These are phyloP conservation scores for Octonoba sinensis DNA, from an alignment of 2,888 invertebrate species.

Conservation along the genomic window DNA sequence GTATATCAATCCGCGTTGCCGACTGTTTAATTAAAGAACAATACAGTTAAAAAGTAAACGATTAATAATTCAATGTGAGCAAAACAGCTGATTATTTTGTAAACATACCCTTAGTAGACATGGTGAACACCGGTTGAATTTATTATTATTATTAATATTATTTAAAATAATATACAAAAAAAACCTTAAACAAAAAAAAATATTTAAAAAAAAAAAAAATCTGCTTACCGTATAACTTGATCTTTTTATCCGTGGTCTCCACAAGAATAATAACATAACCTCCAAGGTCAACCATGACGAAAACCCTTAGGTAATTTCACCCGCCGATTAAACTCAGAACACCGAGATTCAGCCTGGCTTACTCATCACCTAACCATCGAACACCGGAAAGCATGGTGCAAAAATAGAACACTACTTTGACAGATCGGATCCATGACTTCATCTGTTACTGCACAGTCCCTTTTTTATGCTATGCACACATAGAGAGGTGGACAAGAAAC, in stretches of 20 bases:
- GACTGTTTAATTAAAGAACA: no score
- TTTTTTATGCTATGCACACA: not conserved
- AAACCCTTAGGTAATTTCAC: conserved; percentile 23
- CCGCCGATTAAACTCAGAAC: conserved; percentile 5
- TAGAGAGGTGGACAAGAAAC: conserved; percentile 10
- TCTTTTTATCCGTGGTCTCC: conserved; percentile 93
- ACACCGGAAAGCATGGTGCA: conserved; percentile 5
- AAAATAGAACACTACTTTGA: conserved; percentile 7
- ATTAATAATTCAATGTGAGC: no score
- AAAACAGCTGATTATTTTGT: no score
- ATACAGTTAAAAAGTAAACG: no score
- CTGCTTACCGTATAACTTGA: conserved; percentile 86
- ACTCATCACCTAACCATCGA: conserved; percentile 24
- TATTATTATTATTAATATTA: no score
- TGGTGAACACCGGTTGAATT: no score
- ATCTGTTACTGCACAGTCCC: conserved; percentile 2
- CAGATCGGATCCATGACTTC: conserved; percentile 12
- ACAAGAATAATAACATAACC: conserved; percentile 95
- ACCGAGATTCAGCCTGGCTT: conserved; percentile 13
- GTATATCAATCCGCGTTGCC: no score
- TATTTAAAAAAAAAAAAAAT: not conserved
- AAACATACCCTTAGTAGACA: no score
- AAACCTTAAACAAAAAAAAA: no score
- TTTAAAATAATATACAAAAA: no score
- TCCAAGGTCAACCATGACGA: conserved; percentile 85